Evolutionary conservation across 1,140 invertebrate species (phyloP).

Genomic region (Formica selysi): DNA sequence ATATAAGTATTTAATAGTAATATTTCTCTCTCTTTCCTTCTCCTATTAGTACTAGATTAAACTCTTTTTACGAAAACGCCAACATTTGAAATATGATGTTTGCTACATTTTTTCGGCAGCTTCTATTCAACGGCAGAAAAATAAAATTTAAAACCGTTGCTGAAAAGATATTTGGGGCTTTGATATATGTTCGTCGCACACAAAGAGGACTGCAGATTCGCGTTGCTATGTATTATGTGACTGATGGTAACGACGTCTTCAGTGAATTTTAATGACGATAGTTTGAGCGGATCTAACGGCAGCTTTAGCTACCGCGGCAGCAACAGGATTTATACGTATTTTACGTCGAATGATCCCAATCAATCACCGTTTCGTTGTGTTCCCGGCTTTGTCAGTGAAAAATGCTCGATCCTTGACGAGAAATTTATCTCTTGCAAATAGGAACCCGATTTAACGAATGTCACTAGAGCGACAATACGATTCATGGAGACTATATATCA

Average conservation of each 20-base stretch:
- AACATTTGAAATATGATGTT: conserved; percentile 41
- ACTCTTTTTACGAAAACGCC: not conserved
- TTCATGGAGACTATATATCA: not conserved
- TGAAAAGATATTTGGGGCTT: conserved; percentile 4
- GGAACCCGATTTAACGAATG: not conserved
- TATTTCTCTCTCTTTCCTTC: not conserved
- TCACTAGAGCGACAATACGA: not conserved
- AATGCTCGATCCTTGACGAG: conserved; percentile 28
- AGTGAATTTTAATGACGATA: conserved; percentile 50
- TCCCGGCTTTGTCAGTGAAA: conserved; percentile 42
- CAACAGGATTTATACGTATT: conserved; percentile 44
- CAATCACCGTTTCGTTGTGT: conserved; percentile 41
- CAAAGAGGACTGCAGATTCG: conserved; percentile 1
- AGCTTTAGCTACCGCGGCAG: conserved; percentile 25
- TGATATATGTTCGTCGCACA: conserved; percentile 41
- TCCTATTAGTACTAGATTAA: conserved; percentile 18
- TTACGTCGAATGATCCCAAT: conserved; percentile 34
- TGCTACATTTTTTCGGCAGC: conserved; percentile 33
- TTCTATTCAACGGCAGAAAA: conserved; percentile 45
- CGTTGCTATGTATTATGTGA: conserved; percentile 27
- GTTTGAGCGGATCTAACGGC: not conserved
- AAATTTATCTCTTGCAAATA: conserved; percentile 52
- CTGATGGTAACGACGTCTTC: conserved; percentile 30
- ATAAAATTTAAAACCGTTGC: conserved; percentile 35
- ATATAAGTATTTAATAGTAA: conserved; percentile 2